phyloP scores from a whole-genome alignment of 1,140 invertebrate genomes.

The Campoletis sonorensis region DNA sequence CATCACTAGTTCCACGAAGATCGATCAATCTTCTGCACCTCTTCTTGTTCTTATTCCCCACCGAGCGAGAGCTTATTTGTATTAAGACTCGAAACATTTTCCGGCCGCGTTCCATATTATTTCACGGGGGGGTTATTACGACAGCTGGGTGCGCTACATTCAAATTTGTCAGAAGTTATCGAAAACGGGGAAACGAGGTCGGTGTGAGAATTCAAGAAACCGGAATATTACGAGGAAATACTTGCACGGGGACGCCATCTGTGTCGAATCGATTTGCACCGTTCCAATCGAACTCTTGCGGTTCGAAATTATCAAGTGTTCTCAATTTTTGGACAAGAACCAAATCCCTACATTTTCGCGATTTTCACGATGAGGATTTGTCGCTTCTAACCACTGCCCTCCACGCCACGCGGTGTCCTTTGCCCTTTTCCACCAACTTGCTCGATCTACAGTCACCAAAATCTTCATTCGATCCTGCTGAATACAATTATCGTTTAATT shows the following conservation, averaged over 20 bases:
- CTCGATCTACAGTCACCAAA: neutral
- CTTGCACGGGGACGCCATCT: slow-evolving; percentile 17
- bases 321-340: neutral
- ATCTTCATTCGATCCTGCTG: neutral
- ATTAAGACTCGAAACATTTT: no score
- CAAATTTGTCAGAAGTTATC: neutral
- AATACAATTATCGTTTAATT: slow-evolving; percentile 32
- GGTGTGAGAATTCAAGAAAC: slow-evolving; percentile 9
- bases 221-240: neutral
- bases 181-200: neutral
- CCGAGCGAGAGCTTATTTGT: no score
- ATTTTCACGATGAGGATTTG: neutral
- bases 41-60: no score
- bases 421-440: no score
- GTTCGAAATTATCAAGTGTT: neutral
- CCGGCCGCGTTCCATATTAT: no score
- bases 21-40: no score
- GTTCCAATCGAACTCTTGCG: neutral
- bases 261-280: slow-evolving; percentile 9
- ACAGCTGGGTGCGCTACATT: no score
- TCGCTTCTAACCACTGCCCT: no score
- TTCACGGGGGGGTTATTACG: no score
- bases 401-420: no score
- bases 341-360: neutral
- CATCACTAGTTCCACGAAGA: no score